Base-by-base conservation (phyloP, 2,113 vertebrate genomes). In the Suricata suricatta region DNA sequence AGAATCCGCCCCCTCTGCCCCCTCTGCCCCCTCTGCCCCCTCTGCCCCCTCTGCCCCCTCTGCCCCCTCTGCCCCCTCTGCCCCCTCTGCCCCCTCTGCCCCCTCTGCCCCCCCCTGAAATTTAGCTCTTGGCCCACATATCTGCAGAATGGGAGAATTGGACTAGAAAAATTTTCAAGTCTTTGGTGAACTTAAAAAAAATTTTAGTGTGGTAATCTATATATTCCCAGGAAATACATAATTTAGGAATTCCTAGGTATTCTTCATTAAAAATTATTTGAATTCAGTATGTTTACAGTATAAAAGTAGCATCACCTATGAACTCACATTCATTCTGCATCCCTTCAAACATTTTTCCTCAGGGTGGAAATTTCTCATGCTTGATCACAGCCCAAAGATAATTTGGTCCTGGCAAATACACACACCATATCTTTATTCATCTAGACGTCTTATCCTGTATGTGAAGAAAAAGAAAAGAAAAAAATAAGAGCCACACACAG, bases 331-430 rank as follows among this genome's bases (percentile, higher is more conserved):
- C 66, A 96, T 74, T 88, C 95, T 96, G 63, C 79, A 96, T 94
- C 74, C 54, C 95, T 97, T 97, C 90, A 96, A 93, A 96, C 93
- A 93, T 35, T 95, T 98, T 90, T 97, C 96, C 95, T 95, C 85
- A 44, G 94, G 92, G 95, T 98, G 90, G 97, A 98, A 98, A 98
- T 98, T 96, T 96, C 77, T 98, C 95, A 98, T 96, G 97, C 97
- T 98, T 97, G 97, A 98, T 97, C 95, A 96, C 85, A 98, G 90
- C 77, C 81, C 94, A 97, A 84, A 98, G 95, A 98, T 98, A 96
- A 98, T 94, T 95, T 97, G 85, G 57, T 93, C 63, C 92, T 95
- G 97, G 84, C 96, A 98, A 98, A 96, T 63, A 95, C 57, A 87
- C 81, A 93, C 60, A 83, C 27, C 47, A 12, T 95, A 97, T 97